Percentiles rank a stretch among this genome's conserved stretches.
Conservation (phyloP, 2,888 invertebrate species). For the Fabriciana adippe region DNA sequence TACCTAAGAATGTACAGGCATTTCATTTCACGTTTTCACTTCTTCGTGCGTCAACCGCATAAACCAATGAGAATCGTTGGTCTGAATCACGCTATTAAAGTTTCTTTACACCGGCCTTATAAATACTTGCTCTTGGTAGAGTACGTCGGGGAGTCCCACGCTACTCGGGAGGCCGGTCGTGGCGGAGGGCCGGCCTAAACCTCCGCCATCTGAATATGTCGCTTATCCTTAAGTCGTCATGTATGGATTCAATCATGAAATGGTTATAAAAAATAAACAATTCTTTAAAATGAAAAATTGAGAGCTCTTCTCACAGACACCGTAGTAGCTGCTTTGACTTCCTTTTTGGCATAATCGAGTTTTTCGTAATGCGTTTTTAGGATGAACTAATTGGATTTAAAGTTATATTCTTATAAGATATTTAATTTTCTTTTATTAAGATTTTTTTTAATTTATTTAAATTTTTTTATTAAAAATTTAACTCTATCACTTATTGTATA, state of each 20-base stretch:
- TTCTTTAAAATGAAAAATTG: constrained; percentile 53
- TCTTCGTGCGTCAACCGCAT: constrained; percentile 32
- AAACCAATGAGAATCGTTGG: constrained; percentile 47
- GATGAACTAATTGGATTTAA: not conserved
- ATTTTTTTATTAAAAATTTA: too few relatives aligned
- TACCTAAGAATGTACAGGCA: not conserved
- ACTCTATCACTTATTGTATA: too few relatives aligned
- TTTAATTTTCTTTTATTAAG: not conserved
- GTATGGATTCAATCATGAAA: constrained; percentile 55
- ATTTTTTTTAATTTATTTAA: too few relatives aligned
- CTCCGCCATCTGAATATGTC: constrained; percentile 58
- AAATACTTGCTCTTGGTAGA: constrained; percentile 33
- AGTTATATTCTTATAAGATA: not conserved
- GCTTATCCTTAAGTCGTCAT: constrained; percentile 47
- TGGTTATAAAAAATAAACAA: constrained; percentile 49
- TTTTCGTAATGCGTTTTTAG: not conserved
- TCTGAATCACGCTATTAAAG: constrained; percentile 62
- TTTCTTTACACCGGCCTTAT: constrained; percentile 47
- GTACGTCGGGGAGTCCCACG: constrained; percentile 53
- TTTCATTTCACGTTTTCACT: constrained; percentile 8
- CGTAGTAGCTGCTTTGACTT: constrained; percentile 57
- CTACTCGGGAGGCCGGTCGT: constrained; percentile 57
- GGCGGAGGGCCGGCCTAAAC: constrained; percentile 57
- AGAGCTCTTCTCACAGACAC: constrained; percentile 54
- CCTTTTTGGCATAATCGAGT: constrained; percentile 45